Evolutionary conservation across 2,888 invertebrate species (phyloP), one percentile per base, ranked within the genome.

Genomic region (Notocelia uddmanniana): DNA sequence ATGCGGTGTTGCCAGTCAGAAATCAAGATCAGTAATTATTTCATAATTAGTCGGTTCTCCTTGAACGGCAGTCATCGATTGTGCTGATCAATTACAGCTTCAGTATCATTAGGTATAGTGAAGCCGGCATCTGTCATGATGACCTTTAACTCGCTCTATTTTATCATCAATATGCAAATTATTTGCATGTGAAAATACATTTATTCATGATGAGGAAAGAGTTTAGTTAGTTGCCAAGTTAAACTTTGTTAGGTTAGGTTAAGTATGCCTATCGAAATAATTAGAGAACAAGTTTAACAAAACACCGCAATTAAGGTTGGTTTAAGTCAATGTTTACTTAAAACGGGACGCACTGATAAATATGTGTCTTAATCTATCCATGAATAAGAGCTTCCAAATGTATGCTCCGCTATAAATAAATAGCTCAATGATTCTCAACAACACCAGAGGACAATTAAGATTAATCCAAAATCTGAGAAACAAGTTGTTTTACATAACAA

Each of bases 21-120:
- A 71, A 66, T 60, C 52, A 60, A 70, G 69, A 59, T 26, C 18
- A 31, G 21, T 60, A 45, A 71, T 71, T 67, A 67, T 55, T 26
- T 21, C 60, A 31, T 71, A 71, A 71, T 71, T 71, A 45, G 48
- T 63, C 54, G 45, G 66, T 71, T 71, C 54, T 70, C 69, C 69
- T 71, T 71, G 68, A 58, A 34, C 41, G 45, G 67, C 34, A 19
- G 69, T 18, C 67, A 54, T 67, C 67, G 71, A 71, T 71, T 71
- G 67, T 71, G 45, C 57, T 67, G 67, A 71, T 67, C 71, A 71
- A 71, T 71, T 71, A 71, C 59, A n/a, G 23, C 67, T 50, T 34
- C 23, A 37, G n/a, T 11, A 18, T 60, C 60, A 71, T 67, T 67
- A 55, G 71, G 21, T 50, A 54, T 67, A 54, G 66, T 67, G 52